phyloP scores from a whole-genome alignment of 2,888 invertebrate genomes.

The Drosophila falleni region DNA sequence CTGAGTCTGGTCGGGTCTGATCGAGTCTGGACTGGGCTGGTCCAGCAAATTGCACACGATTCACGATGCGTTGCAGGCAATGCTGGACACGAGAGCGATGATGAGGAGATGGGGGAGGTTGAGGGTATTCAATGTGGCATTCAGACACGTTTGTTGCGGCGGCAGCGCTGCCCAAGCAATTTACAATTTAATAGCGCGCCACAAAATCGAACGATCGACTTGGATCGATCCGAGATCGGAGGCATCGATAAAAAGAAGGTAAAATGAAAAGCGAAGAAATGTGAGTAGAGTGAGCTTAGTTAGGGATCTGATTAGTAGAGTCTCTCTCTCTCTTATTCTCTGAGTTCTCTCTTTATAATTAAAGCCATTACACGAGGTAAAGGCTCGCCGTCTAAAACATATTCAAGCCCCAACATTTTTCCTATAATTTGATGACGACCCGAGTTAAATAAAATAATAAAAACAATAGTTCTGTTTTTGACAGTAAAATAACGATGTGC shows the following conservation, averaged over 20 bases:
- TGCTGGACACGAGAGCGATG: not conserved
- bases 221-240: conserved; percentile 37
- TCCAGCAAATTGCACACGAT: conserved; percentile 74
- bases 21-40: conserved; percentile 40
- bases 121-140: conserved; percentile 55
- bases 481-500: too few relatives aligned
- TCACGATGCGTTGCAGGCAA: conserved; percentile 60
- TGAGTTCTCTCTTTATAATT: not conserved
- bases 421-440: too few relatives aligned
- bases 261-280: conserved; percentile 17
- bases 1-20: conserved; percentile 30
- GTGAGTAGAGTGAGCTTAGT: conserved; percentile 1
- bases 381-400: not conserved
- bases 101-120: not conserved
- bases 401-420: too few relatives aligned
- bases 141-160: conserved; percentile 74
- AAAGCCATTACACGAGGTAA: too few relatives aligned
- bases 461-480: too few relatives aligned
- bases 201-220: conserved; percentile 75
- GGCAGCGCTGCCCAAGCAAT: conserved; percentile 76
- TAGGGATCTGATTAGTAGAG: not conserved
- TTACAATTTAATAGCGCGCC: conserved; percentile 80
- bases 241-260: conserved; percentile 13
- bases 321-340: not conserved
- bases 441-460: too few relatives aligned